Base-by-base conservation (phyloP, 2,797 vertebrate species). In the Spinibarbus caldwelli region DNA sequence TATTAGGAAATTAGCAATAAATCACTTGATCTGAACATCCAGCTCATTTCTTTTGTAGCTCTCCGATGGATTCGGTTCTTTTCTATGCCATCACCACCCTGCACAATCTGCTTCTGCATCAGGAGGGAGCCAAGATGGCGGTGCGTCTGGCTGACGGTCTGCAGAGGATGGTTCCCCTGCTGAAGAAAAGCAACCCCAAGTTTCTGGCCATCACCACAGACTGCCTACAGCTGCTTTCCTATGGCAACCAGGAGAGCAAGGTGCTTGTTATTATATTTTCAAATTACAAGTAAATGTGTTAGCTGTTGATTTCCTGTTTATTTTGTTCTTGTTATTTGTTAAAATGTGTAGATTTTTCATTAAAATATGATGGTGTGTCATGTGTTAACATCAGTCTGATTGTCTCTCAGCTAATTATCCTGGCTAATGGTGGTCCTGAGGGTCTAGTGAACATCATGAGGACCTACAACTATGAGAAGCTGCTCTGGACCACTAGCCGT, bases 231-330 rank as follows among this genome's bases (percentile, higher is more conserved):
- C 95, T 99, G 49, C 95, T 99, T 76, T 97, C 98, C 21, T 99
- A 98, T 0, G 97, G 97, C 80, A 99, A 99, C 93, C 98, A 99
- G 93, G 98, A 99, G 95, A 99, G 98, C 96, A 99, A 99, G 97
- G 98, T 97, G 81, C 83, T 90, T 89, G 17, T 68, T 52, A 8
- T 38, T 52, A 14, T 23, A 34, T 52, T 17, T 34, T 47, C 10
- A 26, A 14, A 72, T 17, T 29, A 45, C 26, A 45, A 45, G 31
- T 29, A 21, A 21, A 62, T 78, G 7, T 78, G 29, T 64, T 10
- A 11, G 77, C 21, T 5, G 6, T 57, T 26, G 52, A 31, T 77
- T 11, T 76, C 9, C 31, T 67, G 15, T 70, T 52, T 23, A 19
- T 57, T 64, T 3, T 43, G 15, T 34, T n/a, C 14, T 26, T 78